Base-by-base conservation (phyloP, 2,113 vertebrate genomes). In the Capra hircus region DNA sequence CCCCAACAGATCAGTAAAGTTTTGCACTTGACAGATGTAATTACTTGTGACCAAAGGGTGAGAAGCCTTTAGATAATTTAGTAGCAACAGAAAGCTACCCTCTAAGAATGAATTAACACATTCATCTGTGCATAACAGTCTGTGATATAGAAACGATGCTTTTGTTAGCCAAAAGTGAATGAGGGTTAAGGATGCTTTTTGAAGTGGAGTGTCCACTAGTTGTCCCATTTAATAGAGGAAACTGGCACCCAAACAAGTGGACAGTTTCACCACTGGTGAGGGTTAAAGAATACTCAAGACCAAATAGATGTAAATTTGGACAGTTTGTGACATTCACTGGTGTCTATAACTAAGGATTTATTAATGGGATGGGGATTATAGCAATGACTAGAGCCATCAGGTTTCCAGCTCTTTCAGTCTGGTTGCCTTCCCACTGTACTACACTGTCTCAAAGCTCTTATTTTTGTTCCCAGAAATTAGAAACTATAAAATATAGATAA, bases 101-200 rank as follows among this genome's bases (percentile, higher is more conserved):
- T 89, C 95, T 45, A 93, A 94, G 97, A 97, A 97, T 91, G 94
- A 98, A 98, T 96, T 90, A 96, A 97, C 90, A 93, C n/a, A 1
- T 94, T 96, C 92, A 98, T 92, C 89, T 71, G 40, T 95, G 74
- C 91, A 17, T 94, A 97, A 95, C 93, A 96, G 94, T 85, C 93
- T 92, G 5, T 71, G 27, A 64, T 55, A 30, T 64, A 83, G 83
- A 82, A 62, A 30, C 40, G 53, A 23, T 62, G 1, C 77, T 74
- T 74, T 59, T 27, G 14, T 90, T 48, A 23, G 45, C 25, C 84
- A 57, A 48, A 78, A 55, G 33, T 48, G 9, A 59, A 14, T 14
- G 74, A 93, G 28, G 6, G 2, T 87, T n/a, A 17, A 93, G 21
- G 40, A 40, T 85, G 55, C 27, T 55, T 90, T 64, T 36, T 4